Base-by-base conservation (phyloP, 2,797 vertebrate genomes). In the Sphenodon punctatus region DNA sequence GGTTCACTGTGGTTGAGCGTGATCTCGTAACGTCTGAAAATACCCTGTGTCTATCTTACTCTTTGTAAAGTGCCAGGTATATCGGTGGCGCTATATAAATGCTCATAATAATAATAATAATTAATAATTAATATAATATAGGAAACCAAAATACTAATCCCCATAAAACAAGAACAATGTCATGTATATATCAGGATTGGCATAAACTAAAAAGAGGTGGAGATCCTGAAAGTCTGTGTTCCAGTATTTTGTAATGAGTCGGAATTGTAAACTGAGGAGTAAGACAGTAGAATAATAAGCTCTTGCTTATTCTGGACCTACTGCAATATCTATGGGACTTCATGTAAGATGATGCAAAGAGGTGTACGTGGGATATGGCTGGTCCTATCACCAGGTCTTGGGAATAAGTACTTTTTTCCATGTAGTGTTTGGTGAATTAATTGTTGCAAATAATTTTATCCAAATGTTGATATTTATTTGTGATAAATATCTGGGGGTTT, bases 351-450 rank as follows among this genome's bases (percentile, higher is more conserved):
- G 11, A 2, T 1, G 2, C 19, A 36, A 34, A 46, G 13, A 27
- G 11, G 8, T 30, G 49, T 10, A 3, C 51, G 58, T 10, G 43
- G 58, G 42, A 59, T 27, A 27, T 34, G 59, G 17, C 14, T 60
- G 51, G 34, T 6, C 8, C 19, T 25, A 15, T 13, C 20, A 10
- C 13, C 39, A 12, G 0, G 0, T 70, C 16, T 19, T 0, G 3
- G 13, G 7, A 4, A 3, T 60, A 72, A 10, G 38, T 8, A 75
- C 22, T 67, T 63, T n/a, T 39, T 56, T 6, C 7, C 27, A 34
- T 10, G 2, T 4, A 15, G 10, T 23, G 69, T 32, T 7, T 56
- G 80, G 25, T 55, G 22, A 79, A 49, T 15, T 70, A 19, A 0
- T 8, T 81, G 69, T 27, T 2, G 48, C 42, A 1, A 1, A 42